A percentile compares a stretch with the other conserved stretches of the same genome.
Evolutionary conservation across 2,888 invertebrate species (phyloP).

Genomic region (Dryobotodes eremita): DNA sequence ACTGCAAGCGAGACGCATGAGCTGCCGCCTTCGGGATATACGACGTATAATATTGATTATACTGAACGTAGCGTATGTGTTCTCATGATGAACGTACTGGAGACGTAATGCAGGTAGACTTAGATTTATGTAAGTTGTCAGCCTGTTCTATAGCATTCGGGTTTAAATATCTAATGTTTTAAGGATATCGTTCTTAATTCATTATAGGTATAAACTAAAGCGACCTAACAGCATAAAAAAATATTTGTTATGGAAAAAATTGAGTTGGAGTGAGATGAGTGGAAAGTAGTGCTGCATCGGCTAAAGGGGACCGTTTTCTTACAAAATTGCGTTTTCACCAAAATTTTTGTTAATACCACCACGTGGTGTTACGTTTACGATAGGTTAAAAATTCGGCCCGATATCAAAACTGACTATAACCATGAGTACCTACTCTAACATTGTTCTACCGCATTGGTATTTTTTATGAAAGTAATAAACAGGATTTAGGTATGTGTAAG

Average conservation of each 20-base stretch:
- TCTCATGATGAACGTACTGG: slow-evolving; percentile 49
- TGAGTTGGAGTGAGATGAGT: background rate
- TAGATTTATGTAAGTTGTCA: slow-evolving; percentile 37
- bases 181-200: no score
- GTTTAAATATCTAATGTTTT: background rate
- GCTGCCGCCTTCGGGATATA: slow-evolving; percentile 71
- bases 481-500: slow-evolving; percentile 51
- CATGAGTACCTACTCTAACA: no score
- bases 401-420: background rate
- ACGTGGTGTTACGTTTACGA: background rate
- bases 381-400: no score
- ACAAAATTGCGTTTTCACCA: no score
- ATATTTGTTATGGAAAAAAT: no score
- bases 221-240: no score
- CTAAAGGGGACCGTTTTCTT: no score
- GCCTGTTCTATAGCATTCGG: background rate
- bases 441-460: background rate
- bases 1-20: slow-evolving; percentile 75
- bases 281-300: background rate
- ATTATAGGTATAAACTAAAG: no score
- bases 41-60: slow-evolving; percentile 66
- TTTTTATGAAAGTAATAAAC: slow-evolving; percentile 45
- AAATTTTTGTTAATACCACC: no score
- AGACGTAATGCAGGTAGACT: slow-evolving; percentile 47
- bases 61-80: slow-evolving; percentile 40